Evolutionary conservation across 2,888 invertebrate genomes (phyloP), one percentile per base, ranked within the genome.

Genomic region (Tanypteryx hageni): DNA sequence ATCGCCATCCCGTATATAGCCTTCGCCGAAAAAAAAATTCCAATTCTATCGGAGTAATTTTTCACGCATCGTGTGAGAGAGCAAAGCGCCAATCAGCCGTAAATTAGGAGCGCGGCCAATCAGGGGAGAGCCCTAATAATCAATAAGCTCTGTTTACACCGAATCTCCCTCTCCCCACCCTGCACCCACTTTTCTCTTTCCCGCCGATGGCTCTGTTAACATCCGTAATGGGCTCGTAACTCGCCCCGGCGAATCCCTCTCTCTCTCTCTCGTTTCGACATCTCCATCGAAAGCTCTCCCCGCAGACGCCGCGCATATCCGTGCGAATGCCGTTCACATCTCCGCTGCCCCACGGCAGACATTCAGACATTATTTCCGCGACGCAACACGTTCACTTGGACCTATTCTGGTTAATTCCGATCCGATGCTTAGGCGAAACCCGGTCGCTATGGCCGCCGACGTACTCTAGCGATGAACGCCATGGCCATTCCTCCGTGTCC

Each of bases 51-150:
- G 22, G 76, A 22, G 76, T 76, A 76, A 76, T 76, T 76, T 76
- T 76, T 76, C 76, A 76, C 76, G 76, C 76, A 76, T 27, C 11
- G 76, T 27, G 9, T 27, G 68, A 56, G 44, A 18, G 68, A 27
- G 16, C 27, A 16, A 57, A 18, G 61, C 56, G 44, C 89, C 89
- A 89, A 89, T 89, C 89, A 89, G 89, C 64, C 64, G 89, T 89
- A 89, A 89, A 89, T 89, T 89, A 89, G 89, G 61, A 44, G 56
- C 18, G 89, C 89, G 64, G 89, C 89, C 89, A 89, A 89, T 89
- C 89, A 89, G 89, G 61, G 89, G 13, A 14, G 44, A 68, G 89
- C 61, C 61, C 64, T 89, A 89, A 89, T 89, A 89, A 89, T 89
- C 89, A 89, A 89, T 89, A 89, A 68, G 61, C 89, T 89, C 61